Base-by-base conservation (phyloP, 2,797 vertebrate species). In the Epinephelus malabaricus region DNA sequence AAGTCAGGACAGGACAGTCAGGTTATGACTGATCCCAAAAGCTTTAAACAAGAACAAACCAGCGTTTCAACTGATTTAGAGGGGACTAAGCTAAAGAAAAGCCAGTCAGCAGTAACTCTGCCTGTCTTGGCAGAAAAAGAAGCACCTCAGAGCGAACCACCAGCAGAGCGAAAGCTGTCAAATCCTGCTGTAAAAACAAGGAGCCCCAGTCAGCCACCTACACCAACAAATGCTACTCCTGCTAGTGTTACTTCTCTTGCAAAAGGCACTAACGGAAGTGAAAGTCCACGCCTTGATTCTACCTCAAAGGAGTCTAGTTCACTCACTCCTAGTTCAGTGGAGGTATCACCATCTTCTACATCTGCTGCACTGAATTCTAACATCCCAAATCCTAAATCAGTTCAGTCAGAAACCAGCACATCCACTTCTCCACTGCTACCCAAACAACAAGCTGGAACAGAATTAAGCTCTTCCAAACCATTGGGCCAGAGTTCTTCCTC, bases 11-110 rank as follows among this genome's bases (percentile, higher is more conserved):
- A 66, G 17, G 65, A 71, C 27, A 60, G 54, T 58, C 71, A 14
- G 43, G 54, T 73, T n/a, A 45, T 73, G 76, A 70, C 18, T 18
- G 73, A 83, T 40, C 30, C 47, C 0, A 61, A 79, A 70, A 77
- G 50, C 38, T 75, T 40, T 60, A 58, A 81, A 73, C 70, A 59
- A 49, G 64, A 88, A 49, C 21, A 86, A 75, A 74, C 50, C 34
- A 86, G 55, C 47, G 80, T 76, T 66, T 73, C 83, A 40, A 79
- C 81, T 49, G 87, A 93, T 90, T 82, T 90, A 47, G 84, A 88
- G 55, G 90, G 79, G 18, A 87, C 53, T 4, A 78, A 90, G 46
- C 11, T 55, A 12, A 81, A 83, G 74, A 85, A 59, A 46, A 87
- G 30, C n/a, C 78, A 81, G 40, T 40, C 72, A 46, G 67, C 19